Conservation (phyloP, 2,888 invertebrate genomes). For the Sussaba pulchella region DNA sequence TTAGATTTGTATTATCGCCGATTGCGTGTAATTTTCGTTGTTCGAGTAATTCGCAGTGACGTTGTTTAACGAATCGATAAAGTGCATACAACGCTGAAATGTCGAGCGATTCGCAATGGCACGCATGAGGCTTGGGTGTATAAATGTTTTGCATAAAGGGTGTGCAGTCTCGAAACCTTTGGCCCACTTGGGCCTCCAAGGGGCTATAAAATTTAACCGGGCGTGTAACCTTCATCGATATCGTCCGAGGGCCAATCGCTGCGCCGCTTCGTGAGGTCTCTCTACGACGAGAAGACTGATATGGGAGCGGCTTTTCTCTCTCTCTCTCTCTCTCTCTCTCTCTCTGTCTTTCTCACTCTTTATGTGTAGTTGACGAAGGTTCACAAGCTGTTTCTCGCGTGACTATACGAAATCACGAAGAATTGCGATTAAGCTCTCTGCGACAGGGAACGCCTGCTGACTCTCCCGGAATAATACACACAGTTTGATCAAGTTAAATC, state of each 20-base stretch:
- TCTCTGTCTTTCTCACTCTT: not conserved
- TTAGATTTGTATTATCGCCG: too few species aligned
- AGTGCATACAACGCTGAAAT: not conserved
- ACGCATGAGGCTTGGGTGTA: not conserved
- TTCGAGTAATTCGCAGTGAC: too few species aligned
- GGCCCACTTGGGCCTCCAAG: conserved; percentile 36
- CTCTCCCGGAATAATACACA: conserved; percentile 16
- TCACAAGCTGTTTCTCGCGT: conserved; percentile 37
- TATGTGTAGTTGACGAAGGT: not conserved
- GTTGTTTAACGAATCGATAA: not conserved
- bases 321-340: not conserved
- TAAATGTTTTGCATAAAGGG: not conserved
- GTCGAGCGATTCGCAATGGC: not conserved
- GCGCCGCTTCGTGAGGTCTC: not conserved
- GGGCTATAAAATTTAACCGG: conserved; percentile 49
- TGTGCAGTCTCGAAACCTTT: conserved; percentile 33
- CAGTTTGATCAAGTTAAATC: conserved; percentile 39
- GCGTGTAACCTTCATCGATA: conserved; percentile 52
- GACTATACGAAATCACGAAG: conserved; percentile 47
- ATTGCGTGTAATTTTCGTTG: too few species aligned
- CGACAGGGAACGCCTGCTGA: conserved; percentile 2
- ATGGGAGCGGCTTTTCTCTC: conserved; percentile 10
- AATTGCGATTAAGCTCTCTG: conserved; percentile 8
- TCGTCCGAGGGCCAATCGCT: conserved; percentile 2
- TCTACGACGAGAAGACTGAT: conserved; percentile 49